Conservation (phyloP, 1,140 invertebrate genomes). For the Leptinotarsa texana region DNA sequence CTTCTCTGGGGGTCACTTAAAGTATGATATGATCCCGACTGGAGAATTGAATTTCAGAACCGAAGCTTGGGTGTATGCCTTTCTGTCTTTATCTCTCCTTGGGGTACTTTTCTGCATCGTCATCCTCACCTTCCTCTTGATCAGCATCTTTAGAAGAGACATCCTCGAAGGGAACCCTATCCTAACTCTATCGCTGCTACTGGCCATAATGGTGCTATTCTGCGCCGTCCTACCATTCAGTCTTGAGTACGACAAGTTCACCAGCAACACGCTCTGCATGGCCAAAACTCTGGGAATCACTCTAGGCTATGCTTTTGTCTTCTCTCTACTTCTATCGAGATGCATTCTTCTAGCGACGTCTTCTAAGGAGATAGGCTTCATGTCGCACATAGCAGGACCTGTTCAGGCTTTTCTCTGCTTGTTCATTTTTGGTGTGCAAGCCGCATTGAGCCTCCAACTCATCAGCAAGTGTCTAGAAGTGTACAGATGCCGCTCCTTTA, state of each 20-base stretch:
- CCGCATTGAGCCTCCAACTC: constrained; percentile 59
- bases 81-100: constrained; percentile 57
- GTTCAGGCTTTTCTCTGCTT: constrained; percentile 62
- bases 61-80: constrained; percentile 59
- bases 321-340: constrained; percentile 62
- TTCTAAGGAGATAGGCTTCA: constrained; percentile 62
- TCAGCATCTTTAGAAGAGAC: constrained; percentile 55
- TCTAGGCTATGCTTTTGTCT: constrained; percentile 61
- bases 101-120: constrained; percentile 58
- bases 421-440: constrained; percentile 63
- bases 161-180: constrained; percentile 60
- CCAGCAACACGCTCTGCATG: constrained; percentile 39
- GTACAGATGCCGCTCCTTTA: constrained; percentile 54
- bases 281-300: constrained; percentile 55
- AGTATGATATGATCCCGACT: neutral
- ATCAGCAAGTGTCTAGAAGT: constrained; percentile 56
- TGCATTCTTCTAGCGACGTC: constrained; percentile 63
- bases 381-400: constrained; percentile 65
- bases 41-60: constrained; percentile 46
- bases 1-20: neutral
- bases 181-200: constrained; percentile 56
- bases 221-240: constrained; percentile 62
- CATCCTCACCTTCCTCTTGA: constrained; percentile 58
- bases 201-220: constrained; percentile 60
- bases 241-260: constrained; percentile 52